A percentile compares a stretch with the other conserved stretches of the same genome.
Evolutionary conservation across 1,140 invertebrate species (phyloP).

Genomic region (Hylaeus anthracinus): DNA sequence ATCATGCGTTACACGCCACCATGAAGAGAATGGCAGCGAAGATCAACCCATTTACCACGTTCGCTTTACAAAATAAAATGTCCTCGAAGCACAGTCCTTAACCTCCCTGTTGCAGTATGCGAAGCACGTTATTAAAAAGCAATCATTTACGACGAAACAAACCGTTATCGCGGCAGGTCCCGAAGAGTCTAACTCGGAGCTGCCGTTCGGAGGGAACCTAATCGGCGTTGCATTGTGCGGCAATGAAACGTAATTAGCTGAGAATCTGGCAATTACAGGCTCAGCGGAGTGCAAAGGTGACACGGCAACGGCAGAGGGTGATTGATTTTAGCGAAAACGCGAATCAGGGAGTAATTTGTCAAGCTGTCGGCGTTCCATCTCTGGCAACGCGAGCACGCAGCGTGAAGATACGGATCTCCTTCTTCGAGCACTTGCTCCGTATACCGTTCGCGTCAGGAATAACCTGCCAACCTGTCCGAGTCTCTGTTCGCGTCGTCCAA

Average conservation of each 20-base stretch:
- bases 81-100: no score
- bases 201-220: neutral
- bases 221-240: slow-evolving; percentile 38
- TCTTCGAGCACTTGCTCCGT: slow-evolving; percentile 28
- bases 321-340: slow-evolving; percentile 80
- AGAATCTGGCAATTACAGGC: slow-evolving; percentile 64
- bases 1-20: no score
- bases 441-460: slow-evolving; percentile 20
- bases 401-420: slow-evolving; percentile 70
- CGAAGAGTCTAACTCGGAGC: no score
- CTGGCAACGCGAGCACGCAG: slow-evolving; percentile 62
- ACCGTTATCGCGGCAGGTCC: no score
- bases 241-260: slow-evolving; percentile 51
- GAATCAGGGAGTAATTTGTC: slow-evolving; percentile 79
- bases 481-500: slow-evolving; percentile 1
- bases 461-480: slow-evolving; percentile 31
- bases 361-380: slow-evolving; percentile 74
- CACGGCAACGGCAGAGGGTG: slow-evolving; percentile 72
- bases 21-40: no score
- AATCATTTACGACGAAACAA: no score
- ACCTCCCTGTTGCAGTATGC: no score
- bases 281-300: slow-evolving; percentile 68
- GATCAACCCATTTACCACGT: no score
- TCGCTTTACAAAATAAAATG: no score
- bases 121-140: no score